Evolutionary conservation across 2,113 vertebrate genomes (phyloP), one percentile per base, ranked within the genome.

Genomic region (Antechinus stuartii): DNA sequence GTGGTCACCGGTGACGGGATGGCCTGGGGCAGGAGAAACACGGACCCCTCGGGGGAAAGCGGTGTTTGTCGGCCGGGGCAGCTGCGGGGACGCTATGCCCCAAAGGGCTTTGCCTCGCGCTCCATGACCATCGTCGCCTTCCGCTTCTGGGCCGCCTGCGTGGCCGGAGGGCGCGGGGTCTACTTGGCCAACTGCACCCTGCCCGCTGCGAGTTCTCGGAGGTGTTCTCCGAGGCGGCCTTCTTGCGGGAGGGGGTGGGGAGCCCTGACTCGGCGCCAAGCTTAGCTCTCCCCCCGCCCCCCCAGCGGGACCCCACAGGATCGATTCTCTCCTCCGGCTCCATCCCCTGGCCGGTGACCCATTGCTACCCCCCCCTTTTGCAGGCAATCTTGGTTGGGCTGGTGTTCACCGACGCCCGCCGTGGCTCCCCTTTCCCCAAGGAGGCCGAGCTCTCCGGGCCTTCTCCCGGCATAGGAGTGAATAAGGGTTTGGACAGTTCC

Each of bases 111-210:
- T 42, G 42, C 42, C 42, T 42, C 42, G 42, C 91, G 98, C 98
- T n/a, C n/a, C 42, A 42, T 42, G 98, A 98, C 98, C 2, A 91
- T 98, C 0, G 98, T 98, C 12, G 98, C 98, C 10, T 98, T 98
- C 0, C 98, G 98, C 46, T 97, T 97, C 97, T 98, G 98, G 98
- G 98, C 96, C 0, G 96, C 95, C 84, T 98, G 42, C 42, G 98
- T 98, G 91, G 97, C 76, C 0, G 98, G 98, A 0, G 98, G 98
- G 2, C 97, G 42, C 55, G 97, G 97, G 0, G 8, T 98, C 42
- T 98, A 98, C 68, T 95, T 98, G 30, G 95, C 98, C 49, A 98
- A 98, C 95, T 98, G 97, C 94, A 98, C 98, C 12, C 94, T 98
- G 42, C 98, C 98, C 0, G 97, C 50, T 98, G 98, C 0, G 53